Percentiles rank a stretch among this genome's conserved stretches.
Conservation (phyloP, 2,797 vertebrate genomes). For the Rhodeus uyekii region DNA sequence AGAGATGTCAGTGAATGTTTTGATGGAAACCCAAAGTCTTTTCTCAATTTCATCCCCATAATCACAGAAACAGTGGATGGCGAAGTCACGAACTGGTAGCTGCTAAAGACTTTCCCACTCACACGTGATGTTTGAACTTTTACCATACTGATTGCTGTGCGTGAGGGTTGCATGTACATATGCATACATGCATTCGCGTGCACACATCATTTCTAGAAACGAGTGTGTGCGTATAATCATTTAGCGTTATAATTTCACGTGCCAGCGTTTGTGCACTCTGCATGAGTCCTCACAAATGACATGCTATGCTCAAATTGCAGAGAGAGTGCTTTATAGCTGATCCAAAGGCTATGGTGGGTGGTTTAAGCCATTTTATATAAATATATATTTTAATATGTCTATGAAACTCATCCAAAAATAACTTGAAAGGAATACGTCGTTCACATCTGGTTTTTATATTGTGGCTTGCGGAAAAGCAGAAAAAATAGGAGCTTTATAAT, state of each 20-base stretch:
- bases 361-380: constrained; percentile 65
- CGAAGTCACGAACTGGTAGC: constrained; percentile 14
- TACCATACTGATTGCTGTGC: background rate
- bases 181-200: background rate
- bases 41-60: constrained; percentile 36
- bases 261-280: constrained; percentile 33
- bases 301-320: constrained; percentile 59
- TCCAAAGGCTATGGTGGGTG: constrained; percentile 60
- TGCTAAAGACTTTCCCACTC: constrained; percentile 13
- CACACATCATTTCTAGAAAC: constrained; percentile 21
- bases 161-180: background rate
- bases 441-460: constrained; percentile 73
- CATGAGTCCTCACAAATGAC: constrained; percentile 55
- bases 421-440: constrained; percentile 64
- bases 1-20: constrained; percentile 28
- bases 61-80: constrained; percentile 31
- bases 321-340: constrained; percentile 56
- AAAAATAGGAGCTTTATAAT: constrained; percentile 63
- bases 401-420: constrained; percentile 67
- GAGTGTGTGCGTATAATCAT: constrained; percentile 35
- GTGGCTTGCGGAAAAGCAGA: constrained; percentile 63
- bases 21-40: constrained; percentile 38
- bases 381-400: constrained; percentile 69
- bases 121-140: background rate
- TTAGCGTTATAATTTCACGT: constrained; percentile 32